Conservation (phyloP, 2,113 vertebrate genomes). For the Cephalopterus ornatus region DNA sequence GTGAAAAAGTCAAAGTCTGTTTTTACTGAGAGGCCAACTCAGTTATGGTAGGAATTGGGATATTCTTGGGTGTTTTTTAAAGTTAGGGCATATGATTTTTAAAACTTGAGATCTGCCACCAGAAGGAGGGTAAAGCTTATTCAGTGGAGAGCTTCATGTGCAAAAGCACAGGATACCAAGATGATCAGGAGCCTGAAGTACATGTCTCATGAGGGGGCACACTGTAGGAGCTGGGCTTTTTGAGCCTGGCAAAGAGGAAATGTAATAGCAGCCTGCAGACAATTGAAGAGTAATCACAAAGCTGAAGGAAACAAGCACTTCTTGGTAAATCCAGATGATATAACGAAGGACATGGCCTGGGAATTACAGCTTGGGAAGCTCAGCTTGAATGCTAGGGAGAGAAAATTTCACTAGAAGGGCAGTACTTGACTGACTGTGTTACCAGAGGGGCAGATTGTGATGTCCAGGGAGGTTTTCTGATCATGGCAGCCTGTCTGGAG, state of each 20-base stretch:
- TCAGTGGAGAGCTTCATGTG: background rate
- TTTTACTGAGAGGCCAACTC: background rate
- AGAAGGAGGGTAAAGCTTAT: background rate
- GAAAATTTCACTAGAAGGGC: background rate
- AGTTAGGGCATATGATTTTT: background rate
- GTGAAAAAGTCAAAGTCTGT: background rate
- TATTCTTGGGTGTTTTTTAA: background rate
- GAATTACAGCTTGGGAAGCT: background rate
- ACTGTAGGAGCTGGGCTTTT: background rate
- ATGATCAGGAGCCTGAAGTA: background rate
- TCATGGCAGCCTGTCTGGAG: background rate
- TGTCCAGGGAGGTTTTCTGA: background rate
- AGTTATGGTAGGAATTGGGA: background rate
- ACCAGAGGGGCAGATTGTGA: background rate
- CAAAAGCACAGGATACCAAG: background rate
- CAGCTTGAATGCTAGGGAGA: background rate
- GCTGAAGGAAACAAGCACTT: background rate
- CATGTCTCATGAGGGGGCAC: rapidly evolving
- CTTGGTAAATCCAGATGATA: background rate
- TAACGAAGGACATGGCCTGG: background rate
- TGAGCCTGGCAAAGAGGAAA: background rate
- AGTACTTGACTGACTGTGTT: background rate
- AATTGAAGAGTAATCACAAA: background rate
- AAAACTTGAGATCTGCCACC: background rate
- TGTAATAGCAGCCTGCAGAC: background rate